Evolutionary conservation across 2,113 vertebrate species (phyloP).

Genomic region (Tyrannus savana): DNA sequence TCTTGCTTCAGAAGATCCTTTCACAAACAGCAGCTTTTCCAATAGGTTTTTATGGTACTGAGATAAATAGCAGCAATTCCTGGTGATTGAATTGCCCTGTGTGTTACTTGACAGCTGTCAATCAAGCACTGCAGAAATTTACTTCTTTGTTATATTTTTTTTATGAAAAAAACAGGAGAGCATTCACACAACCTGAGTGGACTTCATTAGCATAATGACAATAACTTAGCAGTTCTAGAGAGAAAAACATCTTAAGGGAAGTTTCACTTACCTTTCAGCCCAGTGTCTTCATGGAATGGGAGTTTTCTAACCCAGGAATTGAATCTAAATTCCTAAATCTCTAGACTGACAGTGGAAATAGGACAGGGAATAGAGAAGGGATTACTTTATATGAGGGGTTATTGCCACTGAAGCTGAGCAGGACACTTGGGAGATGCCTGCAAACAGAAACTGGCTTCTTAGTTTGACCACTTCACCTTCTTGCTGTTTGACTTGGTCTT

Average conservation of each 20-base stretch:
- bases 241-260: neutral
- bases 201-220: neutral
- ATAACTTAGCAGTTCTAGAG: neutral
- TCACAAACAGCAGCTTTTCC: neutral
- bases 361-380: neutral
- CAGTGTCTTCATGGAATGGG: neutral
- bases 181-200: neutral
- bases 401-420: neutral
- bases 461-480: neutral
- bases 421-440: neutral
- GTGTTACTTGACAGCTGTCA: slow-evolving; percentile 10
- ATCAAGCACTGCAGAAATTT: neutral
- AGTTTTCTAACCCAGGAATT: neutral
- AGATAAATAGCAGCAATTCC: neutral
- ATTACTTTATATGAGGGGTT: neutral
- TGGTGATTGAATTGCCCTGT: neutral
- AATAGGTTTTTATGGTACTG: neutral
- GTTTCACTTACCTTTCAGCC: neutral
- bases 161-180: neutral
- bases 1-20: neutral
- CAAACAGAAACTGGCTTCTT: neutral
- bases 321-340: neutral
- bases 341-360: neutral
- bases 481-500: neutral
- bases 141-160: neutral